Base-by-base conservation (phyloP, 2,113 vertebrate genomes). In the Halcyon senegalensis region DNA sequence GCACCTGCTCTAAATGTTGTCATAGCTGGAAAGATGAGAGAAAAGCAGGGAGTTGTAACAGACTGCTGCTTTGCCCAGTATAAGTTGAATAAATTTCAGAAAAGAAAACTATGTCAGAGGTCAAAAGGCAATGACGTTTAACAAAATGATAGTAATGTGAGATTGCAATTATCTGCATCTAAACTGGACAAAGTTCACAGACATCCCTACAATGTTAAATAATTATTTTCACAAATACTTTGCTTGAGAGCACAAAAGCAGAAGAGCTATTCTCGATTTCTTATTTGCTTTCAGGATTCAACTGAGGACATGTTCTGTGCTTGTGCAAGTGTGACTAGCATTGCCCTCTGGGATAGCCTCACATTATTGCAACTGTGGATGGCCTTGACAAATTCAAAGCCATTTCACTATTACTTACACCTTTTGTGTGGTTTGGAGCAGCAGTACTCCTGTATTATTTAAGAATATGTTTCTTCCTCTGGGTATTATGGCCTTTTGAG, bases 11-110 rank as follows among this genome's bases (percentile, higher is more conserved):
- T 92, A 81, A 81, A 93, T 95, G 86, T 92, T 87, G 80, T 94
- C 86, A 90, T 93, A 86, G 73, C 83, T 96, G 90, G 95, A 94
- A 95, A 93, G 85, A 70, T 85, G 70, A 74, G 79, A 81, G 76
- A 83, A 91, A 87, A 92, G 39, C 56, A 81, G 85, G 55, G 92
- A 93, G 69, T 84, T 95, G 62, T 68, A 89, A 68, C 28, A 87
- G 55, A 37, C 58, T 74, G 37, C 43, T 92, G n/a, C 55, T 93
- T 90, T 90, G 79, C 31, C 46, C 58, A 62, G 48, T 81, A 7
- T 62, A 76, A 51, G 50, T 24, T 51, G 50, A 51, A 27, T 51
- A 23, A 51, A 13, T 51, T 51, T 51, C 23, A 51, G 56, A 75
- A 95, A 92, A 79, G 31, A 43, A 43, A 43, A 43, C 43, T 15